phyloP scores from a whole-genome alignment of 1,140 invertebrate species.

The Neuroterus valhalla region DNA sequence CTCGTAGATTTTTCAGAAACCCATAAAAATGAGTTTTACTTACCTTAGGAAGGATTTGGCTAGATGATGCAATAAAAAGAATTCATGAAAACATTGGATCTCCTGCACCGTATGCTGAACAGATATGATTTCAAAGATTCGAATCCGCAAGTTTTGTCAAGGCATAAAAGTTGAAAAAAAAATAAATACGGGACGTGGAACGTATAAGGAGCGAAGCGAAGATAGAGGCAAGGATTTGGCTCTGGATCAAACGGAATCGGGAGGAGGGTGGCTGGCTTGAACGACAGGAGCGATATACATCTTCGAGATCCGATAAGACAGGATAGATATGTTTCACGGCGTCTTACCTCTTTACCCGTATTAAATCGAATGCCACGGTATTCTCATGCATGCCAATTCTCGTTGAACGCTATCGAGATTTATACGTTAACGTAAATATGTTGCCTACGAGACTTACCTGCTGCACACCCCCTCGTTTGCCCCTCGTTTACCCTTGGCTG shows the following conservation, averaged over 20 bases:
- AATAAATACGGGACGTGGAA: neutral
- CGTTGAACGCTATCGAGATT: constrained; percentile 53
- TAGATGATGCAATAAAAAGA: no score
- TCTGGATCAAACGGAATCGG: constrained; percentile 30
- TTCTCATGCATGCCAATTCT: constrained; percentile 74
- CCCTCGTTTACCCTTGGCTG: no score
- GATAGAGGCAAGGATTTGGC: constrained; percentile 14
- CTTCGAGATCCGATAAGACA: constrained; percentile 69
- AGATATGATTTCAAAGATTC: neutral
- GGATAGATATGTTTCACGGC: constrained; percentile 70
- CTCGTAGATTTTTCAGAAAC: no score
- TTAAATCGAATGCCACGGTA: constrained; percentile 71
- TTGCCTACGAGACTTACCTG: constrained; percentile 50
- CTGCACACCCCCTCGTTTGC: neutral
- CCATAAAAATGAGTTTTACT: no score
- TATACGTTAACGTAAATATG: constrained; percentile 69
- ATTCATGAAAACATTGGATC: no score
- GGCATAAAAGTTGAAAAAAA: constrained; percentile 7
- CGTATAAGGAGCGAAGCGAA: constrained; percentile 14
- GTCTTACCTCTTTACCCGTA: constrained; percentile 68
- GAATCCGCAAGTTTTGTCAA: neutral
- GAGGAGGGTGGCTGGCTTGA: constrained; percentile 41
- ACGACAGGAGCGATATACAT: constrained; percentile 65
- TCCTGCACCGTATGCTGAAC: neutral
- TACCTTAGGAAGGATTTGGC: no score